phyloP scores from a whole-genome alignment of 2,113 vertebrate species.

The Eupsittula cactorum region DNA sequence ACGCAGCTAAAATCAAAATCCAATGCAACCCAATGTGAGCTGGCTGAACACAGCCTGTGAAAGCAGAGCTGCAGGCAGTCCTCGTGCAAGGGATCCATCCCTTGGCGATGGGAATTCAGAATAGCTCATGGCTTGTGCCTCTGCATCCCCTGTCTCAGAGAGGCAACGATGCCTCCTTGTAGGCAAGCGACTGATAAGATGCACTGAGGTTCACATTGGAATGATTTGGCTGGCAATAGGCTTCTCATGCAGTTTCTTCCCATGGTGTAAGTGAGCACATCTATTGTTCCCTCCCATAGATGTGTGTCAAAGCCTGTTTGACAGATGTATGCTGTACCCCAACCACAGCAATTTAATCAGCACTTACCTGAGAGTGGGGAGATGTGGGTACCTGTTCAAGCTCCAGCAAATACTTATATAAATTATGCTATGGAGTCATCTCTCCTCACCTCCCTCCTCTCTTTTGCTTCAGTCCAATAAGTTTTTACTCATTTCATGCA shows the following conservation, averaged over 20 bases:
- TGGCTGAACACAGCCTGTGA: background rate
- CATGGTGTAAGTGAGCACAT: background rate
- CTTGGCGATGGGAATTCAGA: background rate
- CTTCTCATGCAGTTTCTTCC: background rate
- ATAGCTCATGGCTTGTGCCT: background rate
- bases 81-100: background rate
- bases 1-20: background rate
- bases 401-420: background rate
- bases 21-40: background rate
- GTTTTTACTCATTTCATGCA: slow-evolving; percentile 32
- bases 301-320: background rate
- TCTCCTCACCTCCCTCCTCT: background rate
- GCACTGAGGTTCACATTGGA: background rate
- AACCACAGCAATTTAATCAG: background rate
- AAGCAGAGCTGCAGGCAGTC: background rate
- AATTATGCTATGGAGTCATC: background rate
- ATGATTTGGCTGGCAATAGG: background rate
- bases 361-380: background rate
- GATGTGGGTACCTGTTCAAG: background rate
- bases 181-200: background rate
- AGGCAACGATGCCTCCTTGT: background rate
- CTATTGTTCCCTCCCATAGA: background rate
- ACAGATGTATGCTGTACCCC: background rate
- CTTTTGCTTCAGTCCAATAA: background rate
- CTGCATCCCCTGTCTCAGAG: background rate